A percentile compares a stretch with the other conserved stretches of the same genome.
Conservation (phyloP, 2,888 invertebrate species). For the Prionchulus punctatus region DNA sequence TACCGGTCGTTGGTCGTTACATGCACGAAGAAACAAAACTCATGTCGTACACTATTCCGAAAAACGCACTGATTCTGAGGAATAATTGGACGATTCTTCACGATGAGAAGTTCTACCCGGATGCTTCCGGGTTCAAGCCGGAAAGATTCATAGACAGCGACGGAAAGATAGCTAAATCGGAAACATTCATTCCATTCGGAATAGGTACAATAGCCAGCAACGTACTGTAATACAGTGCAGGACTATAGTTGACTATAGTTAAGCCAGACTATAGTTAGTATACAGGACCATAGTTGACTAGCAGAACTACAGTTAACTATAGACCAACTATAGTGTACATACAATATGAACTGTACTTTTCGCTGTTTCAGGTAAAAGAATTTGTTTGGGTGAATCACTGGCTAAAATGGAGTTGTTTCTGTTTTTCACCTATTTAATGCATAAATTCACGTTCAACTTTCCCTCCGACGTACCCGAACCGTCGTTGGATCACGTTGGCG, state of each 20-base stretch:
- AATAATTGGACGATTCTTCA: not conserved
- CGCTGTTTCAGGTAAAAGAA: slow-evolving; percentile 20
- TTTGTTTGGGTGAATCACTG: slow-evolving; percentile 28
- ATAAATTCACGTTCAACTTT: slow-evolving; percentile 9
- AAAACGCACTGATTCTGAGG: not conserved
- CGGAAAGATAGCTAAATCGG: not conserved
- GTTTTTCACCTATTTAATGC: slow-evolving; percentile 24
- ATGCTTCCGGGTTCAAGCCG: not conserved
- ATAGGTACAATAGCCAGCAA: no score
- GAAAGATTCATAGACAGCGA: not conserved
- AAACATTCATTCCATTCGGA: not conserved
- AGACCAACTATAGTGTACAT: no score
- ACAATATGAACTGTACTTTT: no score
- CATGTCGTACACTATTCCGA: not conserved
- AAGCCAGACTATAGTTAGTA: no score
- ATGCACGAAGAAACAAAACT: not conserved
- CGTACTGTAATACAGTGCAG: no score
- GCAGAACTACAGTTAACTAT: no score
- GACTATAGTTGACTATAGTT: no score
- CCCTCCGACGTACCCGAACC: slow-evolving; percentile 2
- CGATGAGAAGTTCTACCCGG: not conserved
- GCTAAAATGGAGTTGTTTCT: slow-evolving; percentile 26
- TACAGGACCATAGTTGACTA: no score
- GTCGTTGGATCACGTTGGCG: no score
- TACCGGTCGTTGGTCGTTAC: no score